These are phyloP conservation scores for Sarcophaga bullata DNA, from an alignment of 1,140 invertebrate species.

Conservation along the genomic window DNA sequence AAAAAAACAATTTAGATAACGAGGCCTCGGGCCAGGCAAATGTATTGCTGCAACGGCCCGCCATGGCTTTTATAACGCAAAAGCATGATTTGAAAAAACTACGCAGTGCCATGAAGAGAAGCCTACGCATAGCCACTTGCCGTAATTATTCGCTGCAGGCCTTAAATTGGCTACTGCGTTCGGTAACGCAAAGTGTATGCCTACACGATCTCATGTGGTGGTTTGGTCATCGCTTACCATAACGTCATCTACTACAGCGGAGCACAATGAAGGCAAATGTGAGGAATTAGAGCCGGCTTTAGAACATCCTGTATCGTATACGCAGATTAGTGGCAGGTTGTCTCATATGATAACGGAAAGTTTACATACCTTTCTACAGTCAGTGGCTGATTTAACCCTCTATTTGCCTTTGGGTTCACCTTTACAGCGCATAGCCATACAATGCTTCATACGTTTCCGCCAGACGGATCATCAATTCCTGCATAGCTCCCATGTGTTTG, in stretches of 20 bases:
- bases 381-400: constrained; percentile 93
- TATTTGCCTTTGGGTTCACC: constrained; percentile 86
- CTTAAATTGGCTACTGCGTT: constrained; percentile 93
- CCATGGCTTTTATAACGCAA: constrained; percentile 86
- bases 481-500: constrained; percentile 94
- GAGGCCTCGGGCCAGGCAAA: constrained; percentile 46
- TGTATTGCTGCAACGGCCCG: constrained; percentile 71
- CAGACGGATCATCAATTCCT: constrained; percentile 91
- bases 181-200: constrained; percentile 88
- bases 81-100: constrained; percentile 85
- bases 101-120: constrained; percentile 84
- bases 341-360: constrained; percentile 81
- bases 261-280: constrained; percentile 50
- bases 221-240: constrained; percentile 82
- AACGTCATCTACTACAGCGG: constrained; percentile 45
- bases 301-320: constrained; percentile 86
- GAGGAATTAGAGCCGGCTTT: constrained; percentile 69
- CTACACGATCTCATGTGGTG: constrained; percentile 96
- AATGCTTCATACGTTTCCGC: constrained; percentile 91
- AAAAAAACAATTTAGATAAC: constrained; percentile 37
- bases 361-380: constrained; percentile 90
- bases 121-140: constrained; percentile 84
- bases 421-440: constrained; percentile 89
- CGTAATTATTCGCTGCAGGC: constrained; percentile 86
- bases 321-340: constrained; percentile 82